Base-by-base conservation (phyloP, 2,888 invertebrate genomes). In the Rhorus exstirpatorius region DNA sequence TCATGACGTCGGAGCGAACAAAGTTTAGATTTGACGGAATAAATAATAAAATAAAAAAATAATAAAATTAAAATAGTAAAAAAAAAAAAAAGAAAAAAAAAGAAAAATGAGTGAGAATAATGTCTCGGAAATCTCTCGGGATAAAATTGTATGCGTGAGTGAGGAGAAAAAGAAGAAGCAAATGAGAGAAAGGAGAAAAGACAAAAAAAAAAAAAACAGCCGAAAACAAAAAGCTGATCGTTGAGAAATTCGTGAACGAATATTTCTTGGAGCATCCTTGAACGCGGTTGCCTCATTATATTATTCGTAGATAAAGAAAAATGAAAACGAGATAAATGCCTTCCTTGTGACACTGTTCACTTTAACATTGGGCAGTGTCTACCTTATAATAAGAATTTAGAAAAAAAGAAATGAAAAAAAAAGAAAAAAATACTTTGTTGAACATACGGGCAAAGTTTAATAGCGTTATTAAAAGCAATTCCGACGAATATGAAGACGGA, bases 311-410 rank as follows among this genome's bases (percentile, higher is more conserved):
- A 35, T 17, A 49, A 35, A 67, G 38, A n/a, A 72, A 63, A 60
- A 58, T 31, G 35, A 70, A 75, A 82, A 77, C 70, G 79, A 83
- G 80, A 84, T 78, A 70, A 84, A 84, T 90, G 90, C 89, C 89
- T 89, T 90, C 87, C 87, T 88, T 83, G 85, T 88, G 88, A 89
- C 81, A 83, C 85, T 87, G 76, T 63, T 84, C 70, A 83, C 83
- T 81, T 70, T 67, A 65, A 68, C 38, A 77, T 83, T 83, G 63
- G 60, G 19, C 80, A 68, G 81, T 79, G 83, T 70, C 17, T 79
- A 86, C 49, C 81, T 71, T 81, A 81, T 79, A n/a, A 63, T 76
- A 83, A 82, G 82, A 82, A 44, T 75, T 79, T 78, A 74, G 68
- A 75, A 44, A 49, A 35, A 63, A 70, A 68, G 63, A 68, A 46